Evolutionary conservation across 1,140 invertebrate species (phyloP).

Genomic region (Drosophila guanche): DNA sequence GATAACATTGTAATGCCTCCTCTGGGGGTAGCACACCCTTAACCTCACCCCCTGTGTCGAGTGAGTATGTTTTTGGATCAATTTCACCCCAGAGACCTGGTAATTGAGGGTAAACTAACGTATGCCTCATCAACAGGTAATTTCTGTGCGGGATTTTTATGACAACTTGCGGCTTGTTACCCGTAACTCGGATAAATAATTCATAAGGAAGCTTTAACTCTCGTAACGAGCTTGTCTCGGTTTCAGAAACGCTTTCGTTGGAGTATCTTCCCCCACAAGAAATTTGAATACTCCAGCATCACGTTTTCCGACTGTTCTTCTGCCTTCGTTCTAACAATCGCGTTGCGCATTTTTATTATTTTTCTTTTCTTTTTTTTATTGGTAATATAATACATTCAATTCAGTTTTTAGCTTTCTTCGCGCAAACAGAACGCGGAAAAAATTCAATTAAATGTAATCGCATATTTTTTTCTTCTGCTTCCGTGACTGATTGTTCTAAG

Average conservation of each 20-base stretch:
- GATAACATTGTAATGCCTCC: constrained; percentile 74
- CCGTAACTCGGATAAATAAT: constrained; percentile 62
- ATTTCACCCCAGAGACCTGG: constrained; percentile 64
- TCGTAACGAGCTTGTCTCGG: constrained; percentile 13
- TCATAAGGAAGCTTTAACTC: constrained; percentile 43
- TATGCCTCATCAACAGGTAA: constrained; percentile 74
- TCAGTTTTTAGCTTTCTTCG: constrained; percentile 50
- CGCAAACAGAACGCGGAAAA: constrained; percentile 39
- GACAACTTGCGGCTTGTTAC: constrained; percentile 74
- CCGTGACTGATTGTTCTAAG: constrained; percentile 66
- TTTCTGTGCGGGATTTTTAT: constrained; percentile 68
- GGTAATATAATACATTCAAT: constrained; percentile 71
- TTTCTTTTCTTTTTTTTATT: constrained; percentile 43
- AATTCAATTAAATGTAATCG: constrained; percentile 82
- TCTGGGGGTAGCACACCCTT: constrained; percentile 27
- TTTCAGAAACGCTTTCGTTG: neutral
- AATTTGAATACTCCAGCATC: constrained; percentile 77
- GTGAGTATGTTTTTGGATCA: constrained; percentile 31
- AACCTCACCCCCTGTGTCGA: constrained; percentile 9
- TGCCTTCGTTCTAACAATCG: constrained; percentile 32
- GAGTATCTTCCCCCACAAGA: constrained; percentile 23
- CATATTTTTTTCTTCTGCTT: constrained; percentile 61
- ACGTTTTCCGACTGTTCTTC: constrained; percentile 67
- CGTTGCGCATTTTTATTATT: constrained; percentile 67
- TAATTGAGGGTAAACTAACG: constrained; percentile 77